Evolutionary conservation across 2,888 invertebrate genomes (phyloP), one percentile per base, ranked within the genome.

Genomic region (Coelinius sp.): DNA sequence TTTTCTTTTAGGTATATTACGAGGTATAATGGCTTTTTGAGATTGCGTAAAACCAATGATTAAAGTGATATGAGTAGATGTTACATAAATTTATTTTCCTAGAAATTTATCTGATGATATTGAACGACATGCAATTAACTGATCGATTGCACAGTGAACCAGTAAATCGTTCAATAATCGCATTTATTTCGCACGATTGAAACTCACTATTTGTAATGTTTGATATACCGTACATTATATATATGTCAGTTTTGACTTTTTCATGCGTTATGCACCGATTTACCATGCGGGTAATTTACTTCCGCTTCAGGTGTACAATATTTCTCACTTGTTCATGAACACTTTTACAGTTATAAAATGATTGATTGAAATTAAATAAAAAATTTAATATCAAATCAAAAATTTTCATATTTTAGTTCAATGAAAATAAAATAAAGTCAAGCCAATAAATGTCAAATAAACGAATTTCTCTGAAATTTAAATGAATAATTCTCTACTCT

Each of bases 91-190:
- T 31, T 14, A 59, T 59, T 59, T 59, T 59, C 31, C 59, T 35
- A 7, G 31, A 8, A 31, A 35, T 31, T 35, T 44, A 59, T 59
- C 35, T 31, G 31, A 59, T 59, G 31, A 59, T 59, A 31, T 20
- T 66, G 63, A 70, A 53, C 38, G 38, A 65, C 69, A 68, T 72
- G 75, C 74, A 71, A 73, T 71, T 73, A 76, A 62, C 73, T 79
- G 79, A 81, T 81, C 75, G 76, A 78, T 81, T 74, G 71, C 70
- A 73, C 72, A 71, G 77, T 71, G 76, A 78, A 75, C 69, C 72
- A 73, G 74, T 75, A 77, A 81, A 82, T 77, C 74, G 75, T 78
- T 77, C 72, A 64, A 75, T 79, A 79, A 82, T 81, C 77, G 75
- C 68, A 73, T 74, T 77, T 70, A 75, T 71, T 64, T 20, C 52